phyloP scores from a whole-genome alignment of 2,113 vertebrate species.

The Sardina pilchardus region DNA sequence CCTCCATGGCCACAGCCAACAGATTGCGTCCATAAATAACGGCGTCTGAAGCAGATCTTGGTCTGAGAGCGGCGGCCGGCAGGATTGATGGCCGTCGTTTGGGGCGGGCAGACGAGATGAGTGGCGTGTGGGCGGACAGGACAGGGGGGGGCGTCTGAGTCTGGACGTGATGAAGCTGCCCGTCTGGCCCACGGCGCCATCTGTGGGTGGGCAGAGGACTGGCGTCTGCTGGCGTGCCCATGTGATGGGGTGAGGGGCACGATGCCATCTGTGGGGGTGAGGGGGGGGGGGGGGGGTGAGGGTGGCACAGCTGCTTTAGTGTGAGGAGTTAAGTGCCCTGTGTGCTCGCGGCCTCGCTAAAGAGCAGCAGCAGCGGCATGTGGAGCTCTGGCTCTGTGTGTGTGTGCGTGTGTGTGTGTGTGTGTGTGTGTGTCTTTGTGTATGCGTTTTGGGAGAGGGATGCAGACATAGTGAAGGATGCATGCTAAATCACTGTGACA shows the following conservation, averaged over 20 bases:
- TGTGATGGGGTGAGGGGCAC: slow-evolving; percentile 57
- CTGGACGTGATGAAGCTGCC: slow-evolving; percentile 56
- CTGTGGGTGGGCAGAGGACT: slow-evolving; percentile 46
- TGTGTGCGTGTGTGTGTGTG: no score
- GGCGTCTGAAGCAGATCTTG: slow-evolving; percentile 4
- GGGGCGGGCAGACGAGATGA: slow-evolving; percentile 36
- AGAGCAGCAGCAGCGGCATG: no score
- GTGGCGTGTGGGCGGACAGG: slow-evolving; percentile 42
- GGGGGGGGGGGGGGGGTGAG: slow-evolving; percentile 2
- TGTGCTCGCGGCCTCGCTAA: not conserved
- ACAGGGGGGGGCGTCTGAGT: slow-evolving; percentile 43
- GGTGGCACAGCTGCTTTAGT: slow-evolving; percentile 64
- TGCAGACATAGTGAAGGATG: no score
- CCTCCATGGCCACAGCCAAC: no score
- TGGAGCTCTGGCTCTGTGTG: no score
- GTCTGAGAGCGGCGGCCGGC: slow-evolving; percentile 63
- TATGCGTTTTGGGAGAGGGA: no score
- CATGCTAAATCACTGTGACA: no score
- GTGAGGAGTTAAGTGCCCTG: slow-evolving; percentile 43
- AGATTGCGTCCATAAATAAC: slow-evolving; percentile 72
- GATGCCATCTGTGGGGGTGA: slow-evolving; percentile 56
- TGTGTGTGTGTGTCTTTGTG: no score
- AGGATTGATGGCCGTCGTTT: slow-evolving; percentile 69
- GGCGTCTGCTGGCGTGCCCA: slow-evolving; percentile 48
- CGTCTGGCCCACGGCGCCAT: slow-evolving; percentile 51